A percentile compares a stretch with the other conserved stretches of the same genome.
Conservation (phyloP, 2,888 invertebrate genomes). For the Erebia aethiops region DNA sequence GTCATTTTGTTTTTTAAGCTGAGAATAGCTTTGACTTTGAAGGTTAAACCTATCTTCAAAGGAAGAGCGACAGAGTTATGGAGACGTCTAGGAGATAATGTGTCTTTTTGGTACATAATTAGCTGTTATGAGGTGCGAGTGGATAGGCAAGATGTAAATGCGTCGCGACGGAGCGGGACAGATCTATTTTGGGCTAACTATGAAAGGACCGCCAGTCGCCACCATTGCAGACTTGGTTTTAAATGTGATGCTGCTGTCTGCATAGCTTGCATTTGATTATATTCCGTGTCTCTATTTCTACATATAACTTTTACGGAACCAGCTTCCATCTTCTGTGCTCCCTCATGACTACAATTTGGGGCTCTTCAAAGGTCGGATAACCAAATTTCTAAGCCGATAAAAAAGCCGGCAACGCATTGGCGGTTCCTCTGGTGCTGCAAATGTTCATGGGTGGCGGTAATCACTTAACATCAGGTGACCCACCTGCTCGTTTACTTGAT, state of each 20-base stretch:
- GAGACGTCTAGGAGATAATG: constrained; percentile 24
- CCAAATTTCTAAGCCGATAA: no score
- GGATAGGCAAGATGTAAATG: constrained; percentile 45
- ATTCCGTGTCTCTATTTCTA: no score
- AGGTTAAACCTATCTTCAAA: constrained; percentile 14
- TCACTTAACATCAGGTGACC: no score
- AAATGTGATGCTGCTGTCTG: constrained; percentile 44
- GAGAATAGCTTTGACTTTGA: neutral
- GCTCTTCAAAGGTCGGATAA: no score
- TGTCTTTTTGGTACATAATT: constrained; percentile 42
- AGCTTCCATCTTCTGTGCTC: no score
- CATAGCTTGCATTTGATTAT: neutral
- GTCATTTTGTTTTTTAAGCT: neutral
- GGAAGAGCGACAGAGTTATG: constrained; percentile 9
- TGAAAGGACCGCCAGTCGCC: constrained; percentile 52
- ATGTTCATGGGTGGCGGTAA: no score
- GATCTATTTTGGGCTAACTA: constrained; percentile 64
- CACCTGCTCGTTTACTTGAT: no score
- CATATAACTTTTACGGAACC: no score
- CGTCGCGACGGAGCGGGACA: constrained; percentile 48
- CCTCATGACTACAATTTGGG: neutral
- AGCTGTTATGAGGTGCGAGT: constrained; percentile 46
- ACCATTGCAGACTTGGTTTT: constrained; percentile 42
- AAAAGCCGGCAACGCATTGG: no score
- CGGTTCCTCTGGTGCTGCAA: no score